phyloP scores from a whole-genome alignment of 2,113 vertebrate genomes.

The Anseranas semipalmata region DNA sequence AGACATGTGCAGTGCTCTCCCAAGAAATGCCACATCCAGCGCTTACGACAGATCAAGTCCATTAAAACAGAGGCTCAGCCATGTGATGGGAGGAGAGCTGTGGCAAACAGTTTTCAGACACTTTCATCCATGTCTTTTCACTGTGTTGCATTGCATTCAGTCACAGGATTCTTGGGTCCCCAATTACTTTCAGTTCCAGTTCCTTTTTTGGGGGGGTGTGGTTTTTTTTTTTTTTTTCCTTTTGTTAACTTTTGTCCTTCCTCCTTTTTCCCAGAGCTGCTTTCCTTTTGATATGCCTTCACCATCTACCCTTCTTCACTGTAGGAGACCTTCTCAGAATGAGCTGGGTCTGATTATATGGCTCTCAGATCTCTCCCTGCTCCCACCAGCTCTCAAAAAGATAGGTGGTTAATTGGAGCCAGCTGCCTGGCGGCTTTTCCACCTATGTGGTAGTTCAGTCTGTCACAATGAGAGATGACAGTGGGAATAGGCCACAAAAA shows the following conservation, averaged over 20 bases:
- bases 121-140: background rate
- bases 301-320: background rate
- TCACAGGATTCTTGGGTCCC: background rate
- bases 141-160: background rate
- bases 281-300: background rate
- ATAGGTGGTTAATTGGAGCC: conserved; percentile 51
- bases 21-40: fast-evolving
- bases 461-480: conserved; percentile 30
- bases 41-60: background rate
- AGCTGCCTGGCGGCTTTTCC: background rate
- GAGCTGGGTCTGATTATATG: background rate
- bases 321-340: background rate
- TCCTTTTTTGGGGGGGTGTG: background rate
- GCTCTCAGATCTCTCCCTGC: background rate
- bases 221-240: background rate
- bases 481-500: conserved; percentile 26
- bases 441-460: conserved; percentile 24
- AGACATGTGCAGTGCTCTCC: fast-evolving
- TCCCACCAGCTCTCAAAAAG: conserved; percentile 14
- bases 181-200: background rate
- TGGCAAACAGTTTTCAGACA: background rate
- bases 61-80: background rate
- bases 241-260: background rate
- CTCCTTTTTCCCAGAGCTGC: background rate
- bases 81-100: background rate